Percentiles rank a stretch among this genome's conserved stretches.
phyloP scores from a whole-genome alignment of 2,797 vertebrate genomes.

The Ceyx erithaca region DNA sequence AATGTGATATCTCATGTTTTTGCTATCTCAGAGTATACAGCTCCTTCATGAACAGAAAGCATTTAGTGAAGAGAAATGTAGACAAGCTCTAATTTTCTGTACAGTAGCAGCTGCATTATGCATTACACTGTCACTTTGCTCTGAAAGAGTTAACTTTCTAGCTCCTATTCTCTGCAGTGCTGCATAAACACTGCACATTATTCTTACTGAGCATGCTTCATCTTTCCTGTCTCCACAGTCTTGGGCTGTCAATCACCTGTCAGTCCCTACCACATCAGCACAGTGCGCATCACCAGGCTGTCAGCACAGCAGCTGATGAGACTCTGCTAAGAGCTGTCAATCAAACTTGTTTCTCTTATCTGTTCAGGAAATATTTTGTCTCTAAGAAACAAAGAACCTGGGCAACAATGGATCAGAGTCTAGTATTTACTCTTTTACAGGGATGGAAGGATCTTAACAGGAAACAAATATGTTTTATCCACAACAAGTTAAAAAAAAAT shows the following conservation, averaged over 20 bases:
- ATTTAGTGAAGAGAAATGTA: not conserved
- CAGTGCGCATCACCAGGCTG: conserved; percentile 80
- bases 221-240: conserved; percentile 71
- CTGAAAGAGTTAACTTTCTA: conserved; percentile 73
- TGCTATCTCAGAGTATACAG: not conserved
- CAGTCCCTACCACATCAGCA: conserved; percentile 84
- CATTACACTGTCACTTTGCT: not conserved
- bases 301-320: conserved; percentile 88
- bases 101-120: not conserved
- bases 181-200: conserved; percentile 71
- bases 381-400: conserved; percentile 80
- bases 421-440: conserved; percentile 57
- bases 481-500: conserved; percentile 4
- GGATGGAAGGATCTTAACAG: conserved; percentile 35
- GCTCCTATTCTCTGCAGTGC: conserved; percentile 56
- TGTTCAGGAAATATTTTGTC: conserved; percentile 81
- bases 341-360: conserved; percentile 83
- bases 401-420: conserved; percentile 69
- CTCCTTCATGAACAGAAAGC: not conserved
- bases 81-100: not conserved
- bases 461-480: conserved; percentile 29
- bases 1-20: conserved; percentile 1
- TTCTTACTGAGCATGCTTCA: conserved; percentile 76
- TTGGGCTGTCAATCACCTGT: conserved; percentile 85
- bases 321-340: conserved; percentile 85